Evolutionary conservation across 2,797 vertebrate species (phyloP).

Genomic region (Anabacerthia variegaticeps): DNA sequence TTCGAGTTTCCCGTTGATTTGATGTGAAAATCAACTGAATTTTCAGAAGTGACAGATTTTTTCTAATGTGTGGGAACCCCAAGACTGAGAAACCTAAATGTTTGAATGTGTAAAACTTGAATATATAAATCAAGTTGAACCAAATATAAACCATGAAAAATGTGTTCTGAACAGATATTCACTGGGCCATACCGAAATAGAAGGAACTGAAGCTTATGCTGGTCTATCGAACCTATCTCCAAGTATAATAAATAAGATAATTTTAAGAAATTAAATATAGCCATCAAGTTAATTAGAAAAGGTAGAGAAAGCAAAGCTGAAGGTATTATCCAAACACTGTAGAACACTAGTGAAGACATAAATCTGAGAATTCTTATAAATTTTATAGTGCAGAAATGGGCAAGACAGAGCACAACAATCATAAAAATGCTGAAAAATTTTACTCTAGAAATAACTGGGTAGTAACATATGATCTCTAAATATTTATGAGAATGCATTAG

Average conservation of each 20-base stretch:
- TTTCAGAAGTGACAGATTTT: background rate
- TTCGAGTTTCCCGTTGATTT: background rate
- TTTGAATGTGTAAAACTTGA: background rate
- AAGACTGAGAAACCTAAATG: background rate
- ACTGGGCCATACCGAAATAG: background rate
- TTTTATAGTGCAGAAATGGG: slow-evolving; percentile 28
- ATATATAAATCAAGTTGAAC: background rate
- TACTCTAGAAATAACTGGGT: background rate
- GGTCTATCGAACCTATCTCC: background rate
- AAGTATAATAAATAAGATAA: background rate
- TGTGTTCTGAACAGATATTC: background rate
- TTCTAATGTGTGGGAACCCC: background rate
- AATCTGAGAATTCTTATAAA: slow-evolving; percentile 47
- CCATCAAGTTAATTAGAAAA: background rate
- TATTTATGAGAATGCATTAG: background rate
- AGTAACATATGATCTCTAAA: background rate
- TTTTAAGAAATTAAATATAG: background rate
- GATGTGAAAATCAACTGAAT: background rate
- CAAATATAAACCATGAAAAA: background rate
- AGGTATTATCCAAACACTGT: background rate
- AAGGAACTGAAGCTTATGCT: background rate
- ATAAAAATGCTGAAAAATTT: slow-evolving; percentile 23
- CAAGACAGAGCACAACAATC: slow-evolving; percentile 39
- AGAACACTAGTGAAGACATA: slow-evolving; percentile 4
- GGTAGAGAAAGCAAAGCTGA: slow-evolving; percentile 1